Evolutionary conservation across 2,888 invertebrate genomes (phyloP).

Genomic region (Netelia melanura): DNA sequence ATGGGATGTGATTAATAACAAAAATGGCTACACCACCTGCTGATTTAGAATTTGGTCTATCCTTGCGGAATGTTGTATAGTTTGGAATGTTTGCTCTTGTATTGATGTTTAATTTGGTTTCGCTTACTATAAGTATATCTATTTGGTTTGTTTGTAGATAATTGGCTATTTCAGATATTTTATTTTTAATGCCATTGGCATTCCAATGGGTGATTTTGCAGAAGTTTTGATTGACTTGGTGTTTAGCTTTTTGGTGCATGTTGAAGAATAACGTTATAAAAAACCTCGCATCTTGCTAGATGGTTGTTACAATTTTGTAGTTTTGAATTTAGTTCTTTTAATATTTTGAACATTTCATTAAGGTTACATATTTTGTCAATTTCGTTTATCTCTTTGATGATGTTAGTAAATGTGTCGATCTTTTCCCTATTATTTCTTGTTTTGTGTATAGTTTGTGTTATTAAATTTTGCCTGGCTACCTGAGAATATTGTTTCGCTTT

Average conservation of each 20-base stretch:
- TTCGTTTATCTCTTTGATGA: too few relatives aligned
- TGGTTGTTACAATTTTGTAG: neutral
- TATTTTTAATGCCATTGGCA: constrained; percentile 21
- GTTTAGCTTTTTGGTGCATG: neutral
- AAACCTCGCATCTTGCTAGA: constrained; percentile 6
- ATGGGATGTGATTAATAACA: neutral
- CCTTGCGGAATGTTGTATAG: constrained; percentile 21
- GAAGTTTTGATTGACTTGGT: too few relatives aligned
- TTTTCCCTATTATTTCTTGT: too few relatives aligned
- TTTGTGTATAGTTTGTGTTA: too few relatives aligned
- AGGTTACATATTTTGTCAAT: too few relatives aligned
- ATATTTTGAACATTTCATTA: constrained; percentile 8
- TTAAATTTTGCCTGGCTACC: too few relatives aligned
- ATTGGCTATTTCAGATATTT: neutral
- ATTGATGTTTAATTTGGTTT: constrained; percentile 26
- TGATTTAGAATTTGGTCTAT: neutral
- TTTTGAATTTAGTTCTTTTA: constrained; percentile 15
- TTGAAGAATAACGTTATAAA: constrained; percentile 8
- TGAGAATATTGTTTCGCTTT: too few relatives aligned
- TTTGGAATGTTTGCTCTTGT: constrained; percentile 30
- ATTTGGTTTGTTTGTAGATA: neutral
- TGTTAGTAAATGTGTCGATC: too few relatives aligned
- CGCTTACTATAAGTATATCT: constrained; percentile 30
- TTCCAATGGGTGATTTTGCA: constrained; percentile 26
- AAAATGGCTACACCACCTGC: constrained; percentile 37